Conservation (phyloP, 2,113 vertebrate species). For the Canis aureus region DNA sequence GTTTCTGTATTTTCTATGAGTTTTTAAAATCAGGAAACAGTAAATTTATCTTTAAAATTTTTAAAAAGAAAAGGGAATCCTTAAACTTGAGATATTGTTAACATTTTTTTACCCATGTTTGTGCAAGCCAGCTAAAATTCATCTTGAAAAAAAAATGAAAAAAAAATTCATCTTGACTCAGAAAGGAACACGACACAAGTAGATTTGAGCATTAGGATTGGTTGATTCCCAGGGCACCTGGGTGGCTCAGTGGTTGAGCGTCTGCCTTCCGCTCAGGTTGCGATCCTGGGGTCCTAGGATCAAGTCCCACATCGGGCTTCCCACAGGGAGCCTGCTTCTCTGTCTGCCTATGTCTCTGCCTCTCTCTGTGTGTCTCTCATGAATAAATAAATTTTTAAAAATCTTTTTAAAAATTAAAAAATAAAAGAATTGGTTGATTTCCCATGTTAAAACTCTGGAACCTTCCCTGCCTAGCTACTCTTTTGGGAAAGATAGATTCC, state of each 20-base stretch:
- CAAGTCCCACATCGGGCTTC: too few relatives aligned
- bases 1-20: background rate
- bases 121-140: background rate
- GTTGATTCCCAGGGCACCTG: background rate
- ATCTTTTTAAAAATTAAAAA: too few relatives aligned
- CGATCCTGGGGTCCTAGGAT: too few relatives aligned
- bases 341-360: too few relatives aligned
- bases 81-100: slow-evolving; percentile 54
- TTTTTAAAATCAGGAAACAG: background rate
- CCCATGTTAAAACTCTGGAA: background rate
- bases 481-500: slow-evolving; percentile 5
- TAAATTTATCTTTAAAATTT: background rate
- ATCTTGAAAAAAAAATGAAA: background rate
- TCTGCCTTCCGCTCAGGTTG: too few relatives aligned
- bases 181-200: background rate
- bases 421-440: background rate
- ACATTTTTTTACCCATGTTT: background rate
- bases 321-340: too few relatives aligned
- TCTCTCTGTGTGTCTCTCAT: too few relatives aligned
- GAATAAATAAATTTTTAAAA: too few relatives aligned
- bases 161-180: slow-evolving; percentile 13
- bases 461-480: background rate
- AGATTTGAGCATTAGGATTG: background rate
- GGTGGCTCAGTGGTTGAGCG: too few relatives aligned
- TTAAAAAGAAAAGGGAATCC: background rate